These are phyloP conservation scores for Marasmarcha lunaedactyla DNA, from an alignment of 2,888 invertebrate genomes.

Conservation along the genomic window DNA sequence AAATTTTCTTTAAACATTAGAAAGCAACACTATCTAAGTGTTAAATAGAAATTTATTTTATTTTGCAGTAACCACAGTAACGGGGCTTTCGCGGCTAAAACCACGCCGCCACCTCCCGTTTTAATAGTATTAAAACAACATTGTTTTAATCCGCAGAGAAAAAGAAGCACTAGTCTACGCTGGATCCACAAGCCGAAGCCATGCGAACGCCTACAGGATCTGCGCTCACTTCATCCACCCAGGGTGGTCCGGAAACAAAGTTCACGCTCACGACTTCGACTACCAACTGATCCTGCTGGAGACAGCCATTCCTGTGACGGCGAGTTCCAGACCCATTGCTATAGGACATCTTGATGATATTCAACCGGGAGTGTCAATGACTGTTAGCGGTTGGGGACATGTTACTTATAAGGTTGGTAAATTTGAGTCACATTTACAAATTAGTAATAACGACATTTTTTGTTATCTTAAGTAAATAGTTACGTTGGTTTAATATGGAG, in stretches of 20 bases:
- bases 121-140: too few species aligned
- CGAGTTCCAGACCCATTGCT: constrained; percentile 35
- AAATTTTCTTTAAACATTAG: too few species aligned
- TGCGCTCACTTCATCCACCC: constrained; percentile 54
- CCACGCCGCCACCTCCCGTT: too few species aligned
- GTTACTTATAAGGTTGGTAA: constrained; percentile 29
- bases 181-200: constrained; percentile 35
- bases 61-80: too few species aligned
- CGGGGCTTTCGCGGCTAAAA: too few species aligned
- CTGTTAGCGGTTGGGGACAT: constrained; percentile 54
- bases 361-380: constrained; percentile 23
- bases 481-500: background rate
- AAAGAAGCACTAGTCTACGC: constrained; percentile 33
- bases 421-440: too few species aligned
- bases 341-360: constrained; percentile 35
- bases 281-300: constrained; percentile 49
- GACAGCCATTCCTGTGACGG: constrained; percentile 33
- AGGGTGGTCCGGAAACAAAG: constrained; percentile 22
- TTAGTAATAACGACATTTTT: constrained; percentile 1
- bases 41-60: too few species aligned
- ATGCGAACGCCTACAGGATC: constrained; percentile 26
- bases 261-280: constrained; percentile 43
- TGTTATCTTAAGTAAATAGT: background rate
- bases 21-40: too few species aligned
- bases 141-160: constrained; percentile 22